Conservation (phyloP, 2,113 vertebrate species). For the Corythornis cristatus region DNA sequence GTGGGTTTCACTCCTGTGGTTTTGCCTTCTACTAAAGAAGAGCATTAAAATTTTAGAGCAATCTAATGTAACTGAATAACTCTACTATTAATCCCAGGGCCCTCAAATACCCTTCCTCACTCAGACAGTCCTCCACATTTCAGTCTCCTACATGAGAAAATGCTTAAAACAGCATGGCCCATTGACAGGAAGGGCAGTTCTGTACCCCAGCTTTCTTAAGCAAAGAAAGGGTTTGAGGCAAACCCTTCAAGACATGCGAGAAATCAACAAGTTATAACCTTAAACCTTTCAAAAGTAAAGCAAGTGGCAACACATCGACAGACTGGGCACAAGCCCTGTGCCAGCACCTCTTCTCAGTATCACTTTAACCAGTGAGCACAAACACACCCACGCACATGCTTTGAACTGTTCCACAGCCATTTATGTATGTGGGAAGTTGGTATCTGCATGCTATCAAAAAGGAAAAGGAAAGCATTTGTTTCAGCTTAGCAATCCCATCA, state of each 20-base stretch:
- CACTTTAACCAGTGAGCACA: background rate
- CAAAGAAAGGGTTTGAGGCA: background rate
- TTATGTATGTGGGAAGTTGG: background rate
- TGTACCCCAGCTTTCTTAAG: background rate
- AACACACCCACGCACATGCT: background rate
- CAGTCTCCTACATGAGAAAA: background rate
- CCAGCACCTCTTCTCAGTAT: background rate
- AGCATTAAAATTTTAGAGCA: background rate
- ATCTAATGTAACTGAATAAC: background rate
- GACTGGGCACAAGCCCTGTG: background rate
- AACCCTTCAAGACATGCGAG: fast-evolving
- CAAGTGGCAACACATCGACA: background rate
- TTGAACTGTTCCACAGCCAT: background rate
- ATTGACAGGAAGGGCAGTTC: background rate
- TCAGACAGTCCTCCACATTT: background rate
- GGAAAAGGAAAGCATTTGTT: background rate
- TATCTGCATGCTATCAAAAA: background rate
- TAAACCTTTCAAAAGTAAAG: background rate
- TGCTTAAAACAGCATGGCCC: background rate
- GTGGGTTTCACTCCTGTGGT: background rate
- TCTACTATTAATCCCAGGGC: background rate
- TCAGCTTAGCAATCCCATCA: background rate
- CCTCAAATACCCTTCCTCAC: background rate
- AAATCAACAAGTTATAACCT: fast-evolving
- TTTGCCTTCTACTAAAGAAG: background rate